Conservation (phyloP, 1,140 invertebrate genomes). For the Drosophila suzukii region DNA sequence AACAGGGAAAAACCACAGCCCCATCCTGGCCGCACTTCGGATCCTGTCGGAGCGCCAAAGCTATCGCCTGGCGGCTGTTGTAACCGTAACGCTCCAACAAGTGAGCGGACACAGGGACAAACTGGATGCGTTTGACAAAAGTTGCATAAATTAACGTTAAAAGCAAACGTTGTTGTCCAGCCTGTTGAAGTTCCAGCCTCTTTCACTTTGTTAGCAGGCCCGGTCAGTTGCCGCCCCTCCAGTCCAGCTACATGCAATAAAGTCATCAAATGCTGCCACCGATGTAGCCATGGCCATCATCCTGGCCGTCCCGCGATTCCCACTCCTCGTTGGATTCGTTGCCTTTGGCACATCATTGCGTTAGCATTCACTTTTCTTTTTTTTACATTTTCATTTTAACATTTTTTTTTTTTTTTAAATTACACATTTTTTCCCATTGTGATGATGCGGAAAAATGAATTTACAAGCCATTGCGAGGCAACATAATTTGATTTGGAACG, state of each 20-base stretch:
- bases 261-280: constrained; percentile 72
- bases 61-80: constrained; percentile 21
- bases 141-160: constrained; percentile 82
- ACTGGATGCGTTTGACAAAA: constrained; percentile 70
- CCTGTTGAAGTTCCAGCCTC: constrained; percentile 43
- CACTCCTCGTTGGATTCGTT: not conserved
- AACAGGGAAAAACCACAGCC: not conserved
- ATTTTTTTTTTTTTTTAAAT: not conserved
- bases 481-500: constrained; percentile 42
- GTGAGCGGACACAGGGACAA: constrained; percentile 30
- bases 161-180: constrained; percentile 62
- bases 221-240: constrained; percentile 14
- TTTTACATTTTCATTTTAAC: too few relatives aligned
- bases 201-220: constrained; percentile 71
- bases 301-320: not conserved
- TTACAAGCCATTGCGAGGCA: constrained; percentile 8
- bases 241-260: constrained; percentile 69
- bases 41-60: constrained; percentile 6
- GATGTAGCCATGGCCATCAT: constrained; percentile 19
- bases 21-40: not conserved
- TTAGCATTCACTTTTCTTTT: constrained; percentile 28
- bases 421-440: constrained; percentile 28
- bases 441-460: constrained; percentile 23
- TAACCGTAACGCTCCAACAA: constrained; percentile 44
- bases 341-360: constrained; percentile 35